Percentiles rank a stretch among this genome's conserved stretches.
These are phyloP conservation scores for Pogonus chalceus DNA, from an alignment of 1,140 invertebrate genomes.

Conservation along the genomic window DNA sequence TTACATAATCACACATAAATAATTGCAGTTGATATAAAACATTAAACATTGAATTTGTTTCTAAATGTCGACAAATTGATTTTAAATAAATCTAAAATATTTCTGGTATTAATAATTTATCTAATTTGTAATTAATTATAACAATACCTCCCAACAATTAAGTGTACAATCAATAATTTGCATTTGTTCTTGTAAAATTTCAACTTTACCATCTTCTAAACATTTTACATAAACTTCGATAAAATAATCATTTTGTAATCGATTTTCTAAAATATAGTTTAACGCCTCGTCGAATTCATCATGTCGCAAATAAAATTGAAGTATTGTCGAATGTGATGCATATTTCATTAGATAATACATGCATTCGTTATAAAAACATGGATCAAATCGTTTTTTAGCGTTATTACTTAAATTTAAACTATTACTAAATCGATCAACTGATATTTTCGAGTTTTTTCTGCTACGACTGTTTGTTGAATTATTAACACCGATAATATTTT, in stretches of 20 bases:
- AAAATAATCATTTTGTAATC: conserved; percentile 54
- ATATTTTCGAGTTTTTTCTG: conserved; percentile 1
- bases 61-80: conserved; percentile 53
- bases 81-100: conserved; percentile 47
- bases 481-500: conserved; percentile 33
- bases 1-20: conserved; percentile 53
- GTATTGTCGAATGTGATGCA: conserved; percentile 54
- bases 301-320: conserved; percentile 59
- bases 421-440: conserved; percentile 11
- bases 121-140: conserved; percentile 2
- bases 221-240: conserved; percentile 60
- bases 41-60: conserved; percentile 50
- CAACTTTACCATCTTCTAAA: conserved; percentile 48
- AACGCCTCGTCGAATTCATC: conserved; percentile 48
- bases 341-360: conserved; percentile 62
- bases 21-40: conserved; percentile 59
- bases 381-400: too few relatives aligned
- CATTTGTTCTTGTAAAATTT: conserved; percentile 50
- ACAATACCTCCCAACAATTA: conserved; percentile 49
- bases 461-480: conserved; percentile 20
- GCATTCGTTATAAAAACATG: conserved; percentile 58
- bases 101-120: conserved; percentile 6
- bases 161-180: conserved; percentile 48
- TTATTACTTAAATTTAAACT: conserved; percentile 21
- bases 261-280: conserved; percentile 50